phyloP scores from a whole-genome alignment of 2,888 invertebrate species.

The Serrognathus titanus region DNA sequence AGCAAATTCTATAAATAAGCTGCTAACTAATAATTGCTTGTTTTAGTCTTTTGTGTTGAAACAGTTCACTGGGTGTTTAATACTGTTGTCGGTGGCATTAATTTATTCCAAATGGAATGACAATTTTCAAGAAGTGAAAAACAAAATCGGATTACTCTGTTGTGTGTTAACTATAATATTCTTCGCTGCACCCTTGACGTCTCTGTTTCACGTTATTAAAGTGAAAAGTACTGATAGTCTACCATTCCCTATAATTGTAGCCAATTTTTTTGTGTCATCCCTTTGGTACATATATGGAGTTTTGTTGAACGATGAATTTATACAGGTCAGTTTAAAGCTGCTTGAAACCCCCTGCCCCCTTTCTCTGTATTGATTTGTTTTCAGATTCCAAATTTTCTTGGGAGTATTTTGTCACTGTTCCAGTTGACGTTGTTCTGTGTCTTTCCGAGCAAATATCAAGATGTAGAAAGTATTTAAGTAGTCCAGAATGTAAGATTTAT shows the following conservation, averaged over 20 bases:
- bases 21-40: slow-evolving; percentile 7
- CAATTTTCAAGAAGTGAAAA: slow-evolving; percentile 53
- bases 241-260: slow-evolving; percentile 82
- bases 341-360: slow-evolving; percentile 5
- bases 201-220: slow-evolving; percentile 74
- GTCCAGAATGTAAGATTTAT: too few relatives aligned
- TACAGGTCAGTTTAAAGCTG: slow-evolving; percentile 61
- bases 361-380: slow-evolving; percentile 16
- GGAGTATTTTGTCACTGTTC: slow-evolving; percentile 66
- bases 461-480: slow-evolving; percentile 8
- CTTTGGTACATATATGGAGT: slow-evolving; percentile 86
- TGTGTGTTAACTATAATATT: slow-evolving; percentile 74
- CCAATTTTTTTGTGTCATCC: slow-evolving; percentile 75
- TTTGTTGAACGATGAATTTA: slow-evolving; percentile 72
- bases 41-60: slow-evolving; percentile 65
- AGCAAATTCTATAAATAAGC: slow-evolving; percentile 3
- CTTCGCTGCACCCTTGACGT: slow-evolving; percentile 78
- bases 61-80: slow-evolving; percentile 57
- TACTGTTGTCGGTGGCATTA: slow-evolving; percentile 55
- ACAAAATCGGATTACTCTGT: slow-evolving; percentile 65
- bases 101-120: slow-evolving; percentile 58
- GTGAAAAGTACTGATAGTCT: slow-evolving; percentile 79
- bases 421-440: slow-evolving; percentile 76
- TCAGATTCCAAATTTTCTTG: slow-evolving; percentile 77
- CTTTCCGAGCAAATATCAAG: slow-evolving; percentile 55